Percentiles rank a stretch among this genome's conserved stretches.
Evolutionary conservation across 1,140 invertebrate genomes (phyloP).

Genomic region (Geopemphigus sp.): DNA sequence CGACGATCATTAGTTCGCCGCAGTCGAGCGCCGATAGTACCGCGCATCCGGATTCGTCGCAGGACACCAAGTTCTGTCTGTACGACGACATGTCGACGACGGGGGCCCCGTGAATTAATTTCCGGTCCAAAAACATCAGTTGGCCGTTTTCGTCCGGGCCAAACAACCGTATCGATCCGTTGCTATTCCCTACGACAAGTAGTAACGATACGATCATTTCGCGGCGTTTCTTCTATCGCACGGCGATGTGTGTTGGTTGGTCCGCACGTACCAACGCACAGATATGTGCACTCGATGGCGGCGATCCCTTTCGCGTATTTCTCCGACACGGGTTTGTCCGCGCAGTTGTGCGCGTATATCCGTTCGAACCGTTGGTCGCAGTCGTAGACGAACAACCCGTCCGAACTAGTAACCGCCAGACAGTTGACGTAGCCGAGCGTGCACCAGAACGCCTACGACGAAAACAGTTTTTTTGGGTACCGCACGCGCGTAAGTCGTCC

Average conservation of each 20-base stretch:
- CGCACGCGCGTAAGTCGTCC: too few relatives aligned
- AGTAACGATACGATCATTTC: too few relatives aligned
- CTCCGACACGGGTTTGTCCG: neutral
- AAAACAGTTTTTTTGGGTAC: too few relatives aligned
- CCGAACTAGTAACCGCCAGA: constrained; percentile 12
- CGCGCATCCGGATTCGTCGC: constrained; percentile 53
- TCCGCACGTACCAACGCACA: constrained; percentile 7
- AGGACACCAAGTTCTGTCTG: constrained; percentile 52
- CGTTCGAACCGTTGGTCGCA: neutral
- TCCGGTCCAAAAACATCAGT: constrained; percentile 53
- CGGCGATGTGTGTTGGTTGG: too few relatives aligned
- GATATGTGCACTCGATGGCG: constrained; percentile 20
- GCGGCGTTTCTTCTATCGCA: too few relatives aligned
- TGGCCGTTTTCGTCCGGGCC: constrained; percentile 52
- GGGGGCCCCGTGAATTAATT: constrained; percentile 52
- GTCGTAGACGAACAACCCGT: constrained; percentile 1
- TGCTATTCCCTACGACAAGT: constrained; percentile 52
- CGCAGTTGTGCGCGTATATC: constrained; percentile 9
- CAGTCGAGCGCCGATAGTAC: constrained; percentile 15
- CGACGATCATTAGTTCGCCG: constrained; percentile 5
- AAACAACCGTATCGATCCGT: constrained; percentile 53
- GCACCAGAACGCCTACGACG: constrained; percentile 12
- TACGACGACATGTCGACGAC: constrained; percentile 52
- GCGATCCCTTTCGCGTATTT: constrained; percentile 25
- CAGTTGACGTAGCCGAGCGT: constrained; percentile 36